A percentile compares a stretch with the other conserved stretches of the same genome.
Conservation (phyloP, 2,113 vertebrate species). For the Ictalurus punctatus region DNA sequence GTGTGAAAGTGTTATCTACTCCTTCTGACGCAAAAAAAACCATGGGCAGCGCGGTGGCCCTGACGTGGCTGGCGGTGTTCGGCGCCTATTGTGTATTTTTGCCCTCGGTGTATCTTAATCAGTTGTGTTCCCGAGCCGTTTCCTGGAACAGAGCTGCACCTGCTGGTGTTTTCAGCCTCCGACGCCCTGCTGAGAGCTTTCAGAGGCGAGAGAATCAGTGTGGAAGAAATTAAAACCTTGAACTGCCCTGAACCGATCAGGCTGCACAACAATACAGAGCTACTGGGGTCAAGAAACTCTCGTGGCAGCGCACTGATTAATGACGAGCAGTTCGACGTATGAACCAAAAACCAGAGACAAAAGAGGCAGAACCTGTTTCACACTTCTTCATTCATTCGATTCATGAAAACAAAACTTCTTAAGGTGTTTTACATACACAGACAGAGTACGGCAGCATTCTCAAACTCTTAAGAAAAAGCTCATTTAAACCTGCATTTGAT, state of each 20-base stretch:
- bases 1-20: neutral
- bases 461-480: neutral
- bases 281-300: slow-evolving; percentile 18
- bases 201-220: slow-evolving; percentile 61
- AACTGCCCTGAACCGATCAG: slow-evolving; percentile 57
- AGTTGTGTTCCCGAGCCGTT: slow-evolving; percentile 50
- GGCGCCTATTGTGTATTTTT: slow-evolving; percentile 23
- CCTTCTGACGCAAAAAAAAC: neutral
- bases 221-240: slow-evolving; percentile 63
- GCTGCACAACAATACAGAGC: slow-evolving; percentile 48
- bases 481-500: neutral
- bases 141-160: slow-evolving; percentile 62
- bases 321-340: neutral
- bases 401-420: neutral
- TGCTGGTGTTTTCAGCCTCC: slow-evolving; percentile 54
- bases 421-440: neutral
- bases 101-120: slow-evolving; percentile 49
- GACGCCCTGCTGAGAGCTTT: slow-evolving; percentile 30
- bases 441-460: neutral
- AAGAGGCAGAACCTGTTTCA: neutral
- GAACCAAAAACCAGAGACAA: neutral
- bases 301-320: slow-evolving; percentile 44
- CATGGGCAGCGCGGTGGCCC: neutral
- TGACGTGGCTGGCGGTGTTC: slow-evolving; percentile 2
- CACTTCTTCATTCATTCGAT: neutral